These are phyloP conservation scores for Todus mexicanus DNA, from an alignment of 2,797 vertebrate species.

Conservation along the genomic window DNA sequence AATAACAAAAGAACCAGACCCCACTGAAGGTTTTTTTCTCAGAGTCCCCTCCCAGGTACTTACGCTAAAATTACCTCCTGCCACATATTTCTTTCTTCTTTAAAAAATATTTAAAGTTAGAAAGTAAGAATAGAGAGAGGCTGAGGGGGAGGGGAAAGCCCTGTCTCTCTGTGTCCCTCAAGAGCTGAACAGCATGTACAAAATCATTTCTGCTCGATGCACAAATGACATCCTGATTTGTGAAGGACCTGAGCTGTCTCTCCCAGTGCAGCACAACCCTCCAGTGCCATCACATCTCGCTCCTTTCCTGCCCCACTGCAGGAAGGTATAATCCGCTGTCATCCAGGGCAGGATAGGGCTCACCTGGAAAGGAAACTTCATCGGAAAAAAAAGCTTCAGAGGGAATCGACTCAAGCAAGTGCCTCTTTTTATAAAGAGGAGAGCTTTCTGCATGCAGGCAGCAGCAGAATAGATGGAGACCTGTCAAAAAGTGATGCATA, in stretches of 20 bases:
- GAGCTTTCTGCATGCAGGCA: constrained; percentile 7
- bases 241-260: background rate
- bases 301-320: background rate
- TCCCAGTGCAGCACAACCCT: background rate
- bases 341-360: background rate
- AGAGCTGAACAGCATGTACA: background rate
- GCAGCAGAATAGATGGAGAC: constrained; percentile 63
- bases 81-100: background rate
- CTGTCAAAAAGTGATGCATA: constrained; percentile 68
- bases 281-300: background rate
- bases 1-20: background rate
- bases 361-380: background rate
- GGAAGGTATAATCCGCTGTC: background rate
- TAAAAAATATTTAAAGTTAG: constrained; percentile 5
- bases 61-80: background rate
- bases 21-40: background rate
- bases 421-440: constrained; percentile 5
- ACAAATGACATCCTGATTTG: background rate
- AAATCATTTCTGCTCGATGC: background rate
- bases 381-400: background rate
- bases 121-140: background rate
- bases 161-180: background rate
- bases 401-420: background rate
- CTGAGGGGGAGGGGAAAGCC: background rate
- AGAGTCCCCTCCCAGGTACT: background rate